Evolutionary conservation across 2,888 invertebrate genomes (phyloP).

Genomic region (Notodromas monacha): DNA sequence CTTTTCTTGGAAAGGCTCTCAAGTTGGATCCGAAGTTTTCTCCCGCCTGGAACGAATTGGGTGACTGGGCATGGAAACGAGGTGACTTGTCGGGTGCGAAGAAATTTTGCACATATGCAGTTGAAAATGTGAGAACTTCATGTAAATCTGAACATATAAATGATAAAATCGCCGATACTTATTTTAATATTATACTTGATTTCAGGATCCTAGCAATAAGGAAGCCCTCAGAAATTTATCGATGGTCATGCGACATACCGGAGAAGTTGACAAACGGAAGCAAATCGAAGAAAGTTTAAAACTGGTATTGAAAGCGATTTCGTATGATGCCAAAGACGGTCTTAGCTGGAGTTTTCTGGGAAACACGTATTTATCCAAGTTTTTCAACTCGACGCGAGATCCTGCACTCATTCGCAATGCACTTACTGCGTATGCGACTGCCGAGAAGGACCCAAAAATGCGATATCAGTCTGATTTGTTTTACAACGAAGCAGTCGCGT

Average conservation of each 20-base stretch:
- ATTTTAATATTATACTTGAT: too few relatives aligned
- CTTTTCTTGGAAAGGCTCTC: constrained; percentile 41
- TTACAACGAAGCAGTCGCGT: constrained; percentile 45
- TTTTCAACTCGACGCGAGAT: constrained; percentile 37
- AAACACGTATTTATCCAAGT: constrained; percentile 47
- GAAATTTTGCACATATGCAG: constrained; percentile 36
- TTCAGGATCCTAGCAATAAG: too few relatives aligned
- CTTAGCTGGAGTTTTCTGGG: constrained; percentile 50
- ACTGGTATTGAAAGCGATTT: constrained; percentile 46
- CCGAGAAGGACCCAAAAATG: constrained; percentile 30
- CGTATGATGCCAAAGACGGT: constrained; percentile 39
- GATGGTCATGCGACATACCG: constrained; percentile 34
- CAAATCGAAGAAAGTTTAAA: constrained; percentile 35
- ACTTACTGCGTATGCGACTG: constrained; percentile 32
- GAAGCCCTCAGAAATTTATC: constrained; percentile 42
- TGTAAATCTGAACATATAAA: too few relatives aligned
- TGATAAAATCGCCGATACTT: too few relatives aligned
- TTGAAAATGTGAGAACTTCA: too few relatives aligned
- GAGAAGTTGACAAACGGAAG: constrained; percentile 21
- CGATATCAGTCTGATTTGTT: constrained; percentile 41
- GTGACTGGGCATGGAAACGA: constrained; percentile 64
- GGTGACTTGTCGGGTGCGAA: too few relatives aligned
- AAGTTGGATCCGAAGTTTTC: constrained; percentile 45
- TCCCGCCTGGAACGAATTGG: constrained; percentile 59
- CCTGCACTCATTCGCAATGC: constrained; percentile 33